Evolutionary conservation across 1,140 invertebrate species (phyloP).

Genomic region (Drosophila saltans): DNA sequence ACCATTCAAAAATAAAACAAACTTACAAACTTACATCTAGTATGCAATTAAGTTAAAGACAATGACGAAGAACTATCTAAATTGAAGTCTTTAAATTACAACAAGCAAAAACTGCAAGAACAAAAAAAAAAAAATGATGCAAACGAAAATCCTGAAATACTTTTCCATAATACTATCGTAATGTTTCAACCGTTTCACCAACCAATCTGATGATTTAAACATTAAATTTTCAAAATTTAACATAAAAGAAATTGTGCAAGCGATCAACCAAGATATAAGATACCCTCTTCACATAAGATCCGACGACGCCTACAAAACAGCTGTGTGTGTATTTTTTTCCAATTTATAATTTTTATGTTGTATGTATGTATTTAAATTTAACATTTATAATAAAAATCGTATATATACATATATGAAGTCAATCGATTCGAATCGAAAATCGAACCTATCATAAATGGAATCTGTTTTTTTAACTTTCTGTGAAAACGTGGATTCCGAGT

Average conservation of each 20-base stretch:
- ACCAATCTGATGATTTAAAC: constrained; percentile 11
- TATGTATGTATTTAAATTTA: constrained; percentile 79
- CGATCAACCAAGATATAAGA: constrained; percentile 43
- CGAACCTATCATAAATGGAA: too few relatives aligned
- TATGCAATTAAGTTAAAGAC: constrained; percentile 58
- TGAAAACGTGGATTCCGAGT: too few relatives aligned
- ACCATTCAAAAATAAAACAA: constrained; percentile 36
- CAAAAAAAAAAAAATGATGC: not conserved
- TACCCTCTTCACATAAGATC: constrained; percentile 32
- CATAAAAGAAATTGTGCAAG: constrained; percentile 21
- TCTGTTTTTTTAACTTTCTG: too few relatives aligned
- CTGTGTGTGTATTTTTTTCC: constrained; percentile 66
- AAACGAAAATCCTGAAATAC: constrained; percentile 61
- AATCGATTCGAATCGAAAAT: constrained; percentile 43
- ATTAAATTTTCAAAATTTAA: constrained; percentile 8
- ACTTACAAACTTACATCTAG: constrained; percentile 37
- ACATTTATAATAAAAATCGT: constrained; percentile 76
- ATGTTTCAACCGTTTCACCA: constrained; percentile 54
- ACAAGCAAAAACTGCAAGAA: constrained; percentile 8
- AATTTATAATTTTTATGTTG: constrained; percentile 77
- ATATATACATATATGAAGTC: constrained; percentile 55
- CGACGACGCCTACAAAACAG: constrained; percentile 43
- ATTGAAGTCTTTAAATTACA: constrained; percentile 47
- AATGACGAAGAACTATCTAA: constrained; percentile 30
- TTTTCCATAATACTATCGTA: constrained; percentile 60